Conservation (phyloP, 1,140 invertebrate genomes). For the Babylonia areolata region DNA sequence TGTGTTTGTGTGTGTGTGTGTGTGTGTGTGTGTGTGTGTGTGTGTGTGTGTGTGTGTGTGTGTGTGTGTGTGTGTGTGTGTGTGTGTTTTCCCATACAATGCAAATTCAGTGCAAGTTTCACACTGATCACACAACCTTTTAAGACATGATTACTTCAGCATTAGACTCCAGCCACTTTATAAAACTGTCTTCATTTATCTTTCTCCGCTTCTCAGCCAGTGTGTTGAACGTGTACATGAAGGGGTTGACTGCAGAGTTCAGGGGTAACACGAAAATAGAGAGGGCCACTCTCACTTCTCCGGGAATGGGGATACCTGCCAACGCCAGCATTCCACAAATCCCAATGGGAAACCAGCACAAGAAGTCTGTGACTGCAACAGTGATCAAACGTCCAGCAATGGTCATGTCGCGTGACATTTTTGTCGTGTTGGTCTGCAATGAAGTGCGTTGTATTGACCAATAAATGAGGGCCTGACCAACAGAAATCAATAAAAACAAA, state of each 20-base stretch:
- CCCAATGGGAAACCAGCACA: constrained; percentile 10
- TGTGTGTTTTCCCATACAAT: no score
- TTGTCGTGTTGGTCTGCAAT: not conserved
- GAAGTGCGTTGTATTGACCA: not conserved
- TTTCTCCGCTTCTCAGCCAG: not conserved
- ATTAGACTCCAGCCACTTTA: not conserved
- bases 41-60: no score
- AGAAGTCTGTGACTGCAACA: not conserved
- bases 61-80: no score
- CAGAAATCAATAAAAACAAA: not conserved
- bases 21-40: no score
- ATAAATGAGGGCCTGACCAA: not conserved
- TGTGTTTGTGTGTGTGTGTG: no score
- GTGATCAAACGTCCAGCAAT: not conserved
- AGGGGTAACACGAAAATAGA: not conserved
- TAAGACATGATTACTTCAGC: no score
- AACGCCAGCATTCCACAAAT: not conserved
- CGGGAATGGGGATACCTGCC: not conserved
- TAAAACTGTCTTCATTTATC: not conserved
- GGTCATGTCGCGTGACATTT: not conserved
- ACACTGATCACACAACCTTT: no score
- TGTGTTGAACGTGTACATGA: not conserved
- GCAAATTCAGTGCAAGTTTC: no score
- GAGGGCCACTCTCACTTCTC: not conserved
- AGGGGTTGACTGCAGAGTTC: not conserved